These are phyloP conservation scores for Mastigias papua DNA, from an alignment of 30 jellyfish, hydroid and myxozoan genomes.

Conservation along the genomic window DNA sequence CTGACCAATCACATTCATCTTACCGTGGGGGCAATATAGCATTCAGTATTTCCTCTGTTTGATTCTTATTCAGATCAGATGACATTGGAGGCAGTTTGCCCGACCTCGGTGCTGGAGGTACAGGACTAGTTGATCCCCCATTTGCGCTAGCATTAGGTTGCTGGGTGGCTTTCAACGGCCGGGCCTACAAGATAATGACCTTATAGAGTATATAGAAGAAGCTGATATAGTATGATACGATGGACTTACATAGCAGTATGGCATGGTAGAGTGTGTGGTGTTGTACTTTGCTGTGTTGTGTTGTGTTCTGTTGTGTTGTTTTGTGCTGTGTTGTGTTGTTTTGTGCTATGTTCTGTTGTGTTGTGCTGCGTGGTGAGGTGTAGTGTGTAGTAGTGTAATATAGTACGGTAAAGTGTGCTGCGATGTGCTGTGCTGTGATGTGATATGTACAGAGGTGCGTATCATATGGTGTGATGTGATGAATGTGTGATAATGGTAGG, in stretches of 20 bases:
- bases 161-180: slow-evolving; percentile 90
- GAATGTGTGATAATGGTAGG: neutral
- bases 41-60: slow-evolving; percentile 94
- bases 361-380: neutral
- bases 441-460: neutral
- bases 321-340: neutral
- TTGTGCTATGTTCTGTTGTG: no score
- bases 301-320: neutral
- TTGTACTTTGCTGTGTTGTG: neutral
- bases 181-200: slow-evolving; percentile 59
- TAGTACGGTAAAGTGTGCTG: neutral
- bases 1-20: neutral
- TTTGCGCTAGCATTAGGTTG: slow-evolving; percentile 73
- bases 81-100: slow-evolving; percentile 98
- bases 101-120: slow-evolving; percentile 97
- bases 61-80: slow-evolving; percentile 88
- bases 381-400: neutral
- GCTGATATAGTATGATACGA: neutral
- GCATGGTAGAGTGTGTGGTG: neutral
- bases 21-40: slow-evolving; percentile 97
- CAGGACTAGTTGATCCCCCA: slow-evolving; percentile 82
- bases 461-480: neutral
- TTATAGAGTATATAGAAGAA: no score
- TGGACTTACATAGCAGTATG: neutral
- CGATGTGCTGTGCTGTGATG: neutral